Conservation (phyloP, 2,113 vertebrate species). For the Heptranchias perlo region DNA sequence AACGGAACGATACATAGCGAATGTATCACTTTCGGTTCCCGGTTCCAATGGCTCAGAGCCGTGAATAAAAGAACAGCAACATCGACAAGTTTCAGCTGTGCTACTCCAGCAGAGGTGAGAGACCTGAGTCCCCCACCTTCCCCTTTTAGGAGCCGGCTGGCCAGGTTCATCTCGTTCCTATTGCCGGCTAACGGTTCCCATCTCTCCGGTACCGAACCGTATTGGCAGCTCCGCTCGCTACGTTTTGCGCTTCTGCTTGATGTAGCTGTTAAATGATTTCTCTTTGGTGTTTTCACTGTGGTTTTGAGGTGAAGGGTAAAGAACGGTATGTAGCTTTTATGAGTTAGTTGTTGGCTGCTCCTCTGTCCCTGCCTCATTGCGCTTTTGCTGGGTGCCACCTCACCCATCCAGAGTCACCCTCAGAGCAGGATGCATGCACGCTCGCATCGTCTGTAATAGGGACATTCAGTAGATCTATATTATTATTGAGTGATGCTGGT, state of each 20-base stretch:
- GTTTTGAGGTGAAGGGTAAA: background rate
- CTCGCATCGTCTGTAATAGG: background rate
- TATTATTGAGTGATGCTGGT: background rate
- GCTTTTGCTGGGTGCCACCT: background rate
- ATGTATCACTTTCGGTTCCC: background rate
- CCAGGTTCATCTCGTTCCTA: background rate
- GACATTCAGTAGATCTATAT: background rate
- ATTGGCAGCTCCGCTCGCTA: background rate
- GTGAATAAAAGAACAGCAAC: background rate
- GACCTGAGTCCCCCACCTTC: rapidly evolving
- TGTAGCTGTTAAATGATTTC: background rate
- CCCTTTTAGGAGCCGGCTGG: background rate
- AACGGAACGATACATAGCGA: background rate
- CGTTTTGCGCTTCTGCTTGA: background rate
- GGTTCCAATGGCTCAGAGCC: background rate
- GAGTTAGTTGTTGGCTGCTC: background rate
- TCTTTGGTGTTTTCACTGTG: background rate
- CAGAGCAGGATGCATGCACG: background rate
- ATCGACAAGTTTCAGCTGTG: background rate
- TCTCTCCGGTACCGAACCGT: background rate
- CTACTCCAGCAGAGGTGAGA: background rate
- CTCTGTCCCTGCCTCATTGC: background rate
- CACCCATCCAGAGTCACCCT: background rate
- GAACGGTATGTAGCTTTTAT: background rate
- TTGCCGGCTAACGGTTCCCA: constrained; percentile 15